phyloP scores from a whole-genome alignment of 2,888 invertebrate species.

The Noctua comes region DNA sequence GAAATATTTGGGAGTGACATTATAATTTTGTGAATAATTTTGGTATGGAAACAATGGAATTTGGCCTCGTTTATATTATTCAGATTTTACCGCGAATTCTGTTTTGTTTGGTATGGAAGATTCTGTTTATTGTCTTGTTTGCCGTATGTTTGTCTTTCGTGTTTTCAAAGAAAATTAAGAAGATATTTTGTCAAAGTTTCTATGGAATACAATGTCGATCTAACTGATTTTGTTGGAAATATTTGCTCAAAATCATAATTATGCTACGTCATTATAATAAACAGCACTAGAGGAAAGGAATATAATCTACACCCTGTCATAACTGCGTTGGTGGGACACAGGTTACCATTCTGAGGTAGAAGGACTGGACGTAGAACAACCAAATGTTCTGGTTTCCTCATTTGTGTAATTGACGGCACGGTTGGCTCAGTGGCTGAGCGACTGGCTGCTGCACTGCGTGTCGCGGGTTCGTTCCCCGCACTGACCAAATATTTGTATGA shows the following conservation, averaged over 20 bases:
- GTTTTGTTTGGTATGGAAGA: slow-evolving; percentile 13
- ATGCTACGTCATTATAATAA: not conserved
- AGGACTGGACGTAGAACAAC: not conserved
- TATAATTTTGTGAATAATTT: slow-evolving; percentile 47
- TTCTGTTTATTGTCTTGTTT: slow-evolving; percentile 32
- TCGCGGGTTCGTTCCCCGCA: no score
- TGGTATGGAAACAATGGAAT: slow-evolving; percentile 28
- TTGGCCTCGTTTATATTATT: slow-evolving; percentile 33
- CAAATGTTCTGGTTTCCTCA: not conserved
- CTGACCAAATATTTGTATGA: no score
- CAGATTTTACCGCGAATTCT: slow-evolving; percentile 10
- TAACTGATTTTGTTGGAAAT: no score
- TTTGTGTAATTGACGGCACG: not conserved
- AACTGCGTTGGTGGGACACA: not conserved
- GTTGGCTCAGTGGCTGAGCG: no score
- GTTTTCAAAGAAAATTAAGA: not conserved
- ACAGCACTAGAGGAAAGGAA: not conserved
- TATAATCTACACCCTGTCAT: not conserved
- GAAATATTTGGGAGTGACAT: slow-evolving; percentile 26
- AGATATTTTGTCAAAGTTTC: not conserved
- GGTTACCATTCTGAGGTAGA: no score
- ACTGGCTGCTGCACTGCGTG: no score
- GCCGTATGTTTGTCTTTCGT: slow-evolving; percentile 29
- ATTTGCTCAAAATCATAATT: not conserved
- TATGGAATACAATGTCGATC: not conserved